A percentile compares a stretch with the other conserved stretches of the same genome.
phyloP scores from a whole-genome alignment of 2,888 invertebrate species.

The Neelides folsomi region DNA sequence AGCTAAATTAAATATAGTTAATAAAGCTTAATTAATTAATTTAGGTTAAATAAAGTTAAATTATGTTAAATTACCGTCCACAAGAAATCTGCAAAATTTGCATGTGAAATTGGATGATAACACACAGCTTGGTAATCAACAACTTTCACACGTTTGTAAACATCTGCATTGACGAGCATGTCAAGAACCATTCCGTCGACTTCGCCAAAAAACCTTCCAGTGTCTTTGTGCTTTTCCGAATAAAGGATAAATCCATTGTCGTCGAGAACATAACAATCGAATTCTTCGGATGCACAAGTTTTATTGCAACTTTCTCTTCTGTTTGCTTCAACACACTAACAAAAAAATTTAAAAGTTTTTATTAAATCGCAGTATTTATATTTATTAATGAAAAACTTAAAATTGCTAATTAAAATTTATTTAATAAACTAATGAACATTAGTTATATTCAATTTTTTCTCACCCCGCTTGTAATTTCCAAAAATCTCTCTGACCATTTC shows the following conservation, averaged over 20 bases:
- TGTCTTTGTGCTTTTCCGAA: constrained; percentile 66
- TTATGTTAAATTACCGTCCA: constrained; percentile 31
- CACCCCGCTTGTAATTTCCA: constrained; percentile 77
- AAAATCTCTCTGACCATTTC: constrained; percentile 66
- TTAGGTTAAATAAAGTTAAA: no score
- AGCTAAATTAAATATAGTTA: no score
- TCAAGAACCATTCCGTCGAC: constrained; percentile 91
- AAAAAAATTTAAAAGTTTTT: constrained; percentile 4
- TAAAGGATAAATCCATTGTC: constrained; percentile 89
- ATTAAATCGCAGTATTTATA: neutral
- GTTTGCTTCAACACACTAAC: constrained; percentile 21
- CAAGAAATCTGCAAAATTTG: constrained; percentile 29
- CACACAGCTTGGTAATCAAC: constrained; percentile 83
- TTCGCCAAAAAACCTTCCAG: constrained; percentile 68
- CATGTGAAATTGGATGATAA: constrained; percentile 43
- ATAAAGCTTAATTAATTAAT: no score
- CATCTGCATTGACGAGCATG: constrained; percentile 61
- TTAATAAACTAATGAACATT: constrained; percentile 37
- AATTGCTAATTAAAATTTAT: constrained; percentile 9
- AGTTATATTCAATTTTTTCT: constrained; percentile 31
- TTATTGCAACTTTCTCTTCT: constrained; percentile 46
- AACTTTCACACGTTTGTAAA: constrained; percentile 73
- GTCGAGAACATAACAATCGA: constrained; percentile 85
- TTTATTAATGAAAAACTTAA: neutral
- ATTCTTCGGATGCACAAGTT: constrained; percentile 70